phyloP scores from a whole-genome alignment of 1,140 invertebrate species.

The Drosophila funebris region DNA sequence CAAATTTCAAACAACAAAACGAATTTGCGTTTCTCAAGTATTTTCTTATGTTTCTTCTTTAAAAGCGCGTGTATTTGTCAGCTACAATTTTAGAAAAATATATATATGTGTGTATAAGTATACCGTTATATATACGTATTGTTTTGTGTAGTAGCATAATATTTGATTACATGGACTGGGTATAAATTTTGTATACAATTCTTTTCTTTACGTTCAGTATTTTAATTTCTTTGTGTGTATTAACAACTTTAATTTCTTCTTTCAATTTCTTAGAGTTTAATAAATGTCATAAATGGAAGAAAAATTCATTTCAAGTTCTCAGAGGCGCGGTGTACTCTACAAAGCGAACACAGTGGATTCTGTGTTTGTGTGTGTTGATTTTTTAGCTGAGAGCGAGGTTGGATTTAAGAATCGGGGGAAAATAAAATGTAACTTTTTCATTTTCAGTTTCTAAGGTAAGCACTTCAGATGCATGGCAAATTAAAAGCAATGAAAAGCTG shows the following conservation, averaged over 20 bases:
- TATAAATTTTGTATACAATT: constrained; percentile 80
- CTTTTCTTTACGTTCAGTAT: constrained; percentile 13
- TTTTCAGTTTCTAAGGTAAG: constrained; percentile 30
- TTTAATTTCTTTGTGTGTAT: constrained; percentile 23
- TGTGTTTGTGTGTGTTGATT: neutral
- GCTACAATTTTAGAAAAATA: constrained; percentile 77
- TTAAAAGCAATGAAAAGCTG: constrained; percentile 25
- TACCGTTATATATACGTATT: constrained; percentile 59
- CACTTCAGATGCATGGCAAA: constrained; percentile 27
- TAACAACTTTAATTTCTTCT: constrained; percentile 43
- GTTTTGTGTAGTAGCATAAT: constrained; percentile 66
- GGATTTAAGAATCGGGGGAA: too few species aligned
- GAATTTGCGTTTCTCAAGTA: constrained; percentile 19
- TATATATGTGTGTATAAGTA: constrained; percentile 60
- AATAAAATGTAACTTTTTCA: constrained; percentile 22
- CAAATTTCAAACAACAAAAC: constrained; percentile 55
- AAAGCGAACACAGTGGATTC: constrained; percentile 21
- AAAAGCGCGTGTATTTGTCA: constrained; percentile 55
- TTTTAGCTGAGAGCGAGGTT: neutral
- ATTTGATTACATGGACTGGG: constrained; percentile 78
- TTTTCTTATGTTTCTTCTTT: constrained; percentile 24
- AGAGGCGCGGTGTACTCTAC: constrained; percentile 20
- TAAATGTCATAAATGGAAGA: constrained; percentile 75
- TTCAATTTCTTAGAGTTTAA: constrained; percentile 51
- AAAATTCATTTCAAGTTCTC: constrained; percentile 68